A percentile compares a stretch with the other conserved stretches of the same genome.
These are phyloP conservation scores for Lasiurus borealis DNA, from an alignment of 2,113 vertebrate species.

Conservation along the genomic window DNA sequence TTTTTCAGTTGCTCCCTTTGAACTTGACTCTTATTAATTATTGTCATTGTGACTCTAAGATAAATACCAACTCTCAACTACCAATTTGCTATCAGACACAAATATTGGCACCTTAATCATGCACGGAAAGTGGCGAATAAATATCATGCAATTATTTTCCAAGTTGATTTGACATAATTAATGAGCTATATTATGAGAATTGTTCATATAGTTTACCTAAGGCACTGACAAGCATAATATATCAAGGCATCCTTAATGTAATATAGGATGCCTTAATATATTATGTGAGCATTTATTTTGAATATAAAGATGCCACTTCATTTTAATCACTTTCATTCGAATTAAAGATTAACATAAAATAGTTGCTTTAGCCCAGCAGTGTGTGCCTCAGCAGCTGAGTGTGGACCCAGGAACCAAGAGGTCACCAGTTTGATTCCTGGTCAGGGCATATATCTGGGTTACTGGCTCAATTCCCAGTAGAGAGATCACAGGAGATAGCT, in stretches of 20 bases:
- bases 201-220: slow-evolving; percentile 47
- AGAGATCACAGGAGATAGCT: too few relatives aligned
- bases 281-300: not conserved
- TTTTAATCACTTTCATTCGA: slow-evolving; percentile 60
- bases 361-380: not conserved
- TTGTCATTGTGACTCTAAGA: not conserved
- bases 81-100: not conserved
- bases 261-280: too few relatives aligned
- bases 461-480: too few relatives aligned
- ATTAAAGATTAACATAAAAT: slow-evolving; percentile 52
- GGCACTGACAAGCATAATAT: not conserved
- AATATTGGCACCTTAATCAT: slow-evolving; percentile 20
- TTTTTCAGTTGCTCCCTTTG: not conserved
- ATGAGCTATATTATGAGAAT: slow-evolving; percentile 33
- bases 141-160: slow-evolving; percentile 39
- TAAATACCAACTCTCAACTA: not conserved
- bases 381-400: too few relatives aligned
- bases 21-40: not conserved
- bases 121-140: not conserved
- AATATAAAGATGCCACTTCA: slow-evolving; percentile 46
- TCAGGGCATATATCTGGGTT: too few relatives aligned
- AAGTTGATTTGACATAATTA: slow-evolving; percentile 56
- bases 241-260: not conserved
- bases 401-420: too few relatives aligned
- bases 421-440: too few relatives aligned